phyloP scores from a whole-genome alignment of 1,140 invertebrate species.

The Semibalanus balanoides region DNA sequence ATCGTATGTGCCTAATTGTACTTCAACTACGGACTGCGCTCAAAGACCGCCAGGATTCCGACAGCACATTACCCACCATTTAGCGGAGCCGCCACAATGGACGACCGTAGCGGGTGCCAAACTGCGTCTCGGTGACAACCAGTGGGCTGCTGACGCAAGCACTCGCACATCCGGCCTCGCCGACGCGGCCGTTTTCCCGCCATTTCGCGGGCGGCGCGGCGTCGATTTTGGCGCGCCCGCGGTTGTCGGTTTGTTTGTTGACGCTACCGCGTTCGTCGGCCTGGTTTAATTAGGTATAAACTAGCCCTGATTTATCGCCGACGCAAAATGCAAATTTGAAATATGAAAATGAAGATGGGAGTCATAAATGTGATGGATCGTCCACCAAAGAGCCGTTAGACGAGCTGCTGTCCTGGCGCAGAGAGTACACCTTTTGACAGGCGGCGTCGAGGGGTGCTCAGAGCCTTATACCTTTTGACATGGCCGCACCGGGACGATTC shows the following conservation, averaged over 20 bases:
- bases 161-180: neutral
- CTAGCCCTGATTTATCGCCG: slow-evolving; percentile 44
- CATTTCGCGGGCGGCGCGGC: neutral
- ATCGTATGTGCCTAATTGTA: too few species aligned
- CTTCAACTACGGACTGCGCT: too few species aligned
- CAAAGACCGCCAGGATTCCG: too few species aligned
- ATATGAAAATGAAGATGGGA: slow-evolving; percentile 64
- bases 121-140: neutral
- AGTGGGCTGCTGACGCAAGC: neutral
- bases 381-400: slow-evolving; percentile 22
- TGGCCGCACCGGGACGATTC: too few species aligned
- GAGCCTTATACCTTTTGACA: too few species aligned
- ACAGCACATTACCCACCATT: too few species aligned
- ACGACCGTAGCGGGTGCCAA: neutral
- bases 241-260: neutral
- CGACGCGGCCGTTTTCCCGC: neutral
- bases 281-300: slow-evolving; percentile 46
- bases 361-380: slow-evolving; percentile 63
- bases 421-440: neutral
- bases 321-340: slow-evolving; percentile 52
- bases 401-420: too few species aligned
- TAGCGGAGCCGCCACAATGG: too few species aligned
- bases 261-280: neutral
- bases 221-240: neutral
- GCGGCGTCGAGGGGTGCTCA: too few species aligned